A percentile compares a stretch with the other conserved stretches of the same genome.
phyloP scores from a whole-genome alignment of 2,113 vertebrate genomes.

The Xiphias gladius region DNA sequence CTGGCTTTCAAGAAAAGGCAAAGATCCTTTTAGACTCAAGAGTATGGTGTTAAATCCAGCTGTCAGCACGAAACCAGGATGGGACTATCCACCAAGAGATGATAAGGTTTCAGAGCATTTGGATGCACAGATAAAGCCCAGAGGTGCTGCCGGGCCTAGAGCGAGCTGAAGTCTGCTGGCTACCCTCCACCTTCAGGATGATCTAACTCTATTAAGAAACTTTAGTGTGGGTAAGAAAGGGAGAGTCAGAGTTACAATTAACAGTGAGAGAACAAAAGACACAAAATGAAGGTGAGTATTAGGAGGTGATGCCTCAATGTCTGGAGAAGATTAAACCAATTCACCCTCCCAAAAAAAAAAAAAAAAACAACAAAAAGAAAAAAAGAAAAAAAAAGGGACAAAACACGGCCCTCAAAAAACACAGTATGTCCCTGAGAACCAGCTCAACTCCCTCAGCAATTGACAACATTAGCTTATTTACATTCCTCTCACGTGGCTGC shows the following conservation, averaged over 20 bases:
- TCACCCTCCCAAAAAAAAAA: slow-evolving; percentile 12
- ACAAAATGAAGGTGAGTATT: background rate
- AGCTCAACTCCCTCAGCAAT: slow-evolving; percentile 44
- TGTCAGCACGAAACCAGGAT: background rate
- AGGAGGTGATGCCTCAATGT: slow-evolving; percentile 16
- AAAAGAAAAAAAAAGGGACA: slow-evolving; percentile 12
- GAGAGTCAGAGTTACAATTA: background rate
- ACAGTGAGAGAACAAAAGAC: background rate
- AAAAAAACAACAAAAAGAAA: too few species aligned
- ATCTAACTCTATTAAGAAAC: background rate
- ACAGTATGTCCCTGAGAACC: slow-evolving; percentile 71
- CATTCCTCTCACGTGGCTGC: slow-evolving; percentile 40
- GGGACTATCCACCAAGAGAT: background rate
- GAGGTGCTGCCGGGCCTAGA: background rate
- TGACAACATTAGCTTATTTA: slow-evolving; percentile 35
- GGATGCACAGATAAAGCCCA: slow-evolving; percentile 17
- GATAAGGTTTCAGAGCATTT: background rate
- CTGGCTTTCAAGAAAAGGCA: background rate
- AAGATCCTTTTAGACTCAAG: background rate
- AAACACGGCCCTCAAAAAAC: slow-evolving; percentile 52
- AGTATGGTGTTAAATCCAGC: background rate
- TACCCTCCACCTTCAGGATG: background rate
- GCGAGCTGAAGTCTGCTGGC: slow-evolving; percentile 20
- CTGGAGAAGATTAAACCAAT: slow-evolving; percentile 9
- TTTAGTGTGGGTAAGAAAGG: background rate